Conservation (phyloP, 2,113 vertebrate species). For the Chlorocebus sabaeus region DNA sequence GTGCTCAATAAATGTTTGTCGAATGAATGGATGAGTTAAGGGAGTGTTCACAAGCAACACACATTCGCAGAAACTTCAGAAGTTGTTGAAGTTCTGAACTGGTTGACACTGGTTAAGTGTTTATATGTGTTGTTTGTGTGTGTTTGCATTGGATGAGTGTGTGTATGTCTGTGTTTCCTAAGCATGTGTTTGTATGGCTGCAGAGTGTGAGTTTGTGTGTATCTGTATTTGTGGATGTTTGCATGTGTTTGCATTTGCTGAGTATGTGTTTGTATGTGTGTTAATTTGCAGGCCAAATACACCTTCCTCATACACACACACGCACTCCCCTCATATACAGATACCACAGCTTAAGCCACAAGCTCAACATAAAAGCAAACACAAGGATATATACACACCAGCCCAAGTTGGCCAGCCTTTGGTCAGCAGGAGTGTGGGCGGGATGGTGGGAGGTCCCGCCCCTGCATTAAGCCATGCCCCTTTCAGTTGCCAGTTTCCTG, state of each 20-base stretch:
- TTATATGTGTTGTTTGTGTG: not conserved
- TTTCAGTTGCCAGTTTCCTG: not conserved
- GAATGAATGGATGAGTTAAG: not conserved
- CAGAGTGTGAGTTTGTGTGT: not conserved
- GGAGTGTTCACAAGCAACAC: not conserved
- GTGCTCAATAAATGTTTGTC: not conserved
- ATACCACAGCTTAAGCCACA: not conserved
- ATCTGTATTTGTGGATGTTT: not conserved
- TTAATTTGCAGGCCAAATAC: not conserved
- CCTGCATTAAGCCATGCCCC: conserved; percentile 19
- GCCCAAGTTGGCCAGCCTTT: not conserved
- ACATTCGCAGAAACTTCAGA: not conserved
- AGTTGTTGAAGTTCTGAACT: too few relatives aligned
- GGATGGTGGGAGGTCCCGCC: not conserved
- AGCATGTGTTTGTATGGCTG: not conserved
- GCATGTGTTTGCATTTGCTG: not conserved
- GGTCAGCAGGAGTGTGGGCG: not conserved
- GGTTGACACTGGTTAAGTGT: not conserved
- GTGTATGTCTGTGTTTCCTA: not conserved
- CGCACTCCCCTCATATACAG: not conserved
- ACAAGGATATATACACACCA: not conserved
- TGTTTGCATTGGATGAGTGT: not conserved
- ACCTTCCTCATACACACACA: not conserved
- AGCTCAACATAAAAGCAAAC: not conserved
- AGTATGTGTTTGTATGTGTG: not conserved